A percentile compares a stretch with the other conserved stretches of the same genome.
phyloP scores from a whole-genome alignment of 2,888 invertebrate species.

The Himalopsyche kuldschensis region DNA sequence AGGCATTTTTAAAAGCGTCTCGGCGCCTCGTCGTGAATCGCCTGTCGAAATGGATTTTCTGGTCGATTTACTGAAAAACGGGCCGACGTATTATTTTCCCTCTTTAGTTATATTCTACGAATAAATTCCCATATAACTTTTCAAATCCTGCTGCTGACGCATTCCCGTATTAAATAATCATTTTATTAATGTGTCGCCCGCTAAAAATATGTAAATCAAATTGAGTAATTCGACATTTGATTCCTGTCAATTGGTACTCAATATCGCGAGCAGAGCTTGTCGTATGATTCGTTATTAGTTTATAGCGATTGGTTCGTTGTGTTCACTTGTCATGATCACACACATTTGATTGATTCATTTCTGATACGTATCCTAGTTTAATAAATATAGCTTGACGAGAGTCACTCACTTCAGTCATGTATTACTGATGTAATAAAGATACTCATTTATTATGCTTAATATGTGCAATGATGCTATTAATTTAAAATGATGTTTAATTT shows the following conservation, averaged over 20 bases:
- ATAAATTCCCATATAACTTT: neutral
- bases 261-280: neutral
- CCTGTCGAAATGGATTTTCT: neutral
- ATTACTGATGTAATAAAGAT: too few species aligned
- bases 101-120: neutral
- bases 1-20: neutral
- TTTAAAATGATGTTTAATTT: too few species aligned
- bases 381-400: neutral
- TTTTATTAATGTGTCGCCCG: neutral
- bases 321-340: neutral
- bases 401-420: too few species aligned
- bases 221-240: neutral
- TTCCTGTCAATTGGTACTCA: neutral
- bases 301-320: neutral
- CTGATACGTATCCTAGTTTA: neutral
- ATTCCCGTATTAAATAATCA: neutral
- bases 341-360: neutral
- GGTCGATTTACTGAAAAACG: neutral
- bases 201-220: neutral
- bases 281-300: neutral
- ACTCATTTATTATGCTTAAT: too few species aligned
- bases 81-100: neutral
- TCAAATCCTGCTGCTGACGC: neutral
- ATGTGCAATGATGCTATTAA: too few species aligned
- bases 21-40: neutral